Base-by-base conservation (phyloP, 2,113 vertebrate genomes). In the Cyphomyrus discorhynchus region DNA sequence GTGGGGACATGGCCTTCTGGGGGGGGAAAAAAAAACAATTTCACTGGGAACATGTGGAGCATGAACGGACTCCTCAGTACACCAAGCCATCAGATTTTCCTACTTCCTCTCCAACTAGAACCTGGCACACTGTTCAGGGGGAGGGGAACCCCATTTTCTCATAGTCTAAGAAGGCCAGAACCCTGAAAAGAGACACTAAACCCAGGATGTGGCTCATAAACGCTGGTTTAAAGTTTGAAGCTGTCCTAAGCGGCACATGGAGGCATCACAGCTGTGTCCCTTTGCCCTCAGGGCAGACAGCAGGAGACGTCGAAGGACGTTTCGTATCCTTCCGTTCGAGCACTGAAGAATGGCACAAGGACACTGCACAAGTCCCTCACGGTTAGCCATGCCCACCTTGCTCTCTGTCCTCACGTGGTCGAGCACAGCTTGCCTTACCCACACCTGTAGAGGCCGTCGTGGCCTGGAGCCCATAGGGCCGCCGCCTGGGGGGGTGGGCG, bases 331-430 rank as follows among this genome's bases (percentile, higher is more conserved):
- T 87, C 49, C 27, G 24, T 31, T 35, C 85, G 49, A 27, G 31
- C 49, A 53, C 85, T 52, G 49, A 35, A 87, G 49, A 46, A 85
- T 85, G 47, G 47, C 83, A 85, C 27, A 87, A 27, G 49, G 52
- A 62, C 86, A 62, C 52, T 62, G 39, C 35, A 24, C 9, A 62
- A 42, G 27, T 62, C 15, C 31, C 19, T 62, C 53, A 88, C 86
- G 56, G 52, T 88, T 39, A 77, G 70, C 70, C 70, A 77, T 77
- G 70, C 84, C 21, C 47, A 52, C n/a, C n/a, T 86, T 86, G 46
- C 84, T 86, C 47, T 86, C 45, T 52, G 42, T 58, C 53, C 17
- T 62, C 35, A 62, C 42, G 52, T 42, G 53, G 86, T 88, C 52
- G 53, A 62, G 52, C 27, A 39, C 53, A 62, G 86, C 42, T 35